Conservation (phyloP, 2,888 invertebrate genomes). For the Drosophila nr. perissopoda region DNA sequence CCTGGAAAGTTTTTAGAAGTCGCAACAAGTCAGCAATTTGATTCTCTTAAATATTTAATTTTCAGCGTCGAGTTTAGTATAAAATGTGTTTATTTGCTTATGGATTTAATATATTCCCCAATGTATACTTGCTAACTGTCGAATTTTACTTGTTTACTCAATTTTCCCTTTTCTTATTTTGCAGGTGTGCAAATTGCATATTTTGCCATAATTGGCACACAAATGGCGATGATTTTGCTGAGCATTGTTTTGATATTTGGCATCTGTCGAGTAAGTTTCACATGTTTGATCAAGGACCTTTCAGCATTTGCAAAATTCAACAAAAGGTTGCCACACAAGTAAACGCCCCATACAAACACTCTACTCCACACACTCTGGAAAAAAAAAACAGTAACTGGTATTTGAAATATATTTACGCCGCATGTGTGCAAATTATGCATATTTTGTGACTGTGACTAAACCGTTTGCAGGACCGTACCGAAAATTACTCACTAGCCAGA, state of each 20-base stretch:
- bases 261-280: constrained; percentile 89
- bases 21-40: neutral
- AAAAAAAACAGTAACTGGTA: constrained; percentile 1
- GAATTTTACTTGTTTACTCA: constrained; percentile 1
- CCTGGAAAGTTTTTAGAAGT: neutral
- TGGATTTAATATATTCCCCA: neutral
- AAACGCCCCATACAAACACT: constrained; percentile 13
- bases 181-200: constrained; percentile 93
- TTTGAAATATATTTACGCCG: constrained; percentile 52
- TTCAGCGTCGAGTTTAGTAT: neutral
- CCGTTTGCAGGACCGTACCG: constrained; percentile 54
- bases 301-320: constrained; percentile 34
- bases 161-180: constrained; percentile 83
- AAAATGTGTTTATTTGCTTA: neutral
- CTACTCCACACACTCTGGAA: neutral
- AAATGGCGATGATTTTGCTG: constrained; percentile 91
- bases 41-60: neutral
- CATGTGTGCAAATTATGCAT: constrained; percentile 60
- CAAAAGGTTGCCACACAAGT: constrained; percentile 29
- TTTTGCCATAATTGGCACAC: constrained; percentile 91
- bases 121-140: neutral
- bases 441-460: constrained; percentile 57
- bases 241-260: constrained; percentile 90
- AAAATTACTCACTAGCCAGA: constrained; percentile 52
- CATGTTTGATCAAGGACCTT: constrained; percentile 51